Conservation (phyloP, 2,113 vertebrate species). For the Pomatostomus ruficeps region DNA sequence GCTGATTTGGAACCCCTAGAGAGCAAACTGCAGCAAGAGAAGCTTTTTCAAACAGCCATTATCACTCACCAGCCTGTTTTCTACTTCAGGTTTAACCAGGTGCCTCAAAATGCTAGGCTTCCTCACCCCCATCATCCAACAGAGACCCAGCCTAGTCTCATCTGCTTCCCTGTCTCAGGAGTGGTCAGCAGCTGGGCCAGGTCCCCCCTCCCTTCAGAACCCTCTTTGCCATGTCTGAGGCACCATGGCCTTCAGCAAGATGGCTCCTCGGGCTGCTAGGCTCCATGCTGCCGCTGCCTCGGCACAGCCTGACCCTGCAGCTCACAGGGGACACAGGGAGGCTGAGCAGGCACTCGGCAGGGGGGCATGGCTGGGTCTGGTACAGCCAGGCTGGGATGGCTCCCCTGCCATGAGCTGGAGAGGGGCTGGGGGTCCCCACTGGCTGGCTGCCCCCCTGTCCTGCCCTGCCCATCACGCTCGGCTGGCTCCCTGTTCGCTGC, state of each 20-base stretch:
- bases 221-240: fast-evolving
- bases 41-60: background rate
- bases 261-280: background rate
- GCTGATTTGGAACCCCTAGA: background rate
- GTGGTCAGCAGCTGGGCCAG: background rate
- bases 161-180: background rate
- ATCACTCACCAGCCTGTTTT: background rate
- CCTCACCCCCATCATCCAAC: background rate
- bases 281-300: fast-evolving
- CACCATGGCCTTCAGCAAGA: background rate
- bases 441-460: background rate
- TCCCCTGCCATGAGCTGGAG: fast-evolving
- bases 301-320: background rate
- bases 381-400: background rate
- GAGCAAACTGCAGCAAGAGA: background rate
- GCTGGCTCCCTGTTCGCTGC: fast-evolving
- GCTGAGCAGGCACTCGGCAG: fast-evolving
- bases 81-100: background rate
- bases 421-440: background rate
- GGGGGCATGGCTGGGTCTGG: fast-evolving
- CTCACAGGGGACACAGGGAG: fast-evolving
- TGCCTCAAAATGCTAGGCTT: background rate
- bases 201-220: background rate
- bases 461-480: background rate
- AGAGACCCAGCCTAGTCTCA: background rate